phyloP scores from a whole-genome alignment of 2,113 vertebrate species.

The Hystrix brachyura region DNA sequence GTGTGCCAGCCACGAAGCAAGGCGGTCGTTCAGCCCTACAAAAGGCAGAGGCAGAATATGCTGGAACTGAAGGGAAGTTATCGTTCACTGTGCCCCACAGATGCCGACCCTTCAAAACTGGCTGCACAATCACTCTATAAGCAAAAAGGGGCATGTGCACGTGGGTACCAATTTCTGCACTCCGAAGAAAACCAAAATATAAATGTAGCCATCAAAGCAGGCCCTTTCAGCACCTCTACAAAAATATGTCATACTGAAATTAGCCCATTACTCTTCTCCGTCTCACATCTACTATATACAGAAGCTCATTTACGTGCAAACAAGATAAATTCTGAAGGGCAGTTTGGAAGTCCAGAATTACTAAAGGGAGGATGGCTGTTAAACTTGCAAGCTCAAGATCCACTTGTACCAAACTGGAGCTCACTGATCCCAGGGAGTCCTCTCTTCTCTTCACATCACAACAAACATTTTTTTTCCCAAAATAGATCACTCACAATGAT shows the following conservation, averaged over 20 bases:
- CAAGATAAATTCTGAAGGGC: background rate
- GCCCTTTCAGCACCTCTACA: background rate
- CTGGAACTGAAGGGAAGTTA: background rate
- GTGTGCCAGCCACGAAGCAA: background rate
- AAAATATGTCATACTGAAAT: background rate
- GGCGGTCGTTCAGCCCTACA: background rate
- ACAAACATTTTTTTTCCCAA: background rate
- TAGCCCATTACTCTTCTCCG: accelerated
- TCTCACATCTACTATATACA: background rate
- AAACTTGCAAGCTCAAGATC: background rate
- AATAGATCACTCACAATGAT: background rate
- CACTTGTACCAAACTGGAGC: background rate
- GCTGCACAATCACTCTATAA: background rate
- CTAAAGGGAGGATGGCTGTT: background rate
- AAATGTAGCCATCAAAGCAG: background rate
- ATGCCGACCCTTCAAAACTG: background rate
- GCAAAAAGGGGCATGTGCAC: background rate
- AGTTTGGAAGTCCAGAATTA: background rate
- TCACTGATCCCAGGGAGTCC: background rate
- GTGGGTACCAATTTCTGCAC: background rate
- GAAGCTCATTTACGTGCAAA: background rate
- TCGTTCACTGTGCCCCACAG: background rate
- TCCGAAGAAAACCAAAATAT: background rate
- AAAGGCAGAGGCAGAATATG: background rate
- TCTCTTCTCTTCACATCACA: background rate